Evolutionary conservation across 2,113 vertebrate genomes (phyloP), one percentile per base, ranked within the genome.

Genomic region (Rhea pennata): DNA sequence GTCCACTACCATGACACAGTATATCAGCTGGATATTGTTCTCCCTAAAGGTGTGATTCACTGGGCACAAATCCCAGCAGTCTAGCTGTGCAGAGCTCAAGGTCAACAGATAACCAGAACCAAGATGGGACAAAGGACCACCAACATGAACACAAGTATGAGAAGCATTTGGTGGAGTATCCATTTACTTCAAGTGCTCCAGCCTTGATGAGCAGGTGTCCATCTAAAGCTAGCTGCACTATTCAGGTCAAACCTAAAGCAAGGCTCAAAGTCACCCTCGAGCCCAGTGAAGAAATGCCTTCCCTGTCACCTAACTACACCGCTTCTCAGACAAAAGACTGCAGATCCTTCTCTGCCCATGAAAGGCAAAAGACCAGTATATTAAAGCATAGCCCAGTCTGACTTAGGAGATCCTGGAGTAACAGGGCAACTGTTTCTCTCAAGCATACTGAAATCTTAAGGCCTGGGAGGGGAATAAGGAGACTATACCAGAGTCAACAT

Each of bases 41-140:
- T 74, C 46, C 26, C 9, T 67, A 42, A 11, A 42, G 29, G n/a
- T 26, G 71, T 65, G 22, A 40, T 66, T 75, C 2, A 3, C 51
- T 50, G 39, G 16, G 39, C 56, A 40, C 50, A 44, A 78, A 77
- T 24, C 58, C 44, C 67, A 88, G 33, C 40, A 16, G 61, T 26
- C 66, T 53, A 53, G 40, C 42, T 23, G 14, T 19, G 23, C 48
- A 78, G 65, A 82, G 3, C 42, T 87, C 62, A 48, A 51, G 42
- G n/a, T 31, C 6, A 20, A 3, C 24, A 65, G 36, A 4, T 33
- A 22, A 13, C 9, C 51, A 59, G 31, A 51, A 74, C 23, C 8
- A 15, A 10, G 40, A 50, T 0, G 0, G 56, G 51, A n/a, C 19
- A 4, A 1, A 6, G 48, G 65, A 31, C 12, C 36, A 59, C 36